phyloP scores from a whole-genome alignment of 2,888 invertebrate species.

The Vesta saturnalis region DNA sequence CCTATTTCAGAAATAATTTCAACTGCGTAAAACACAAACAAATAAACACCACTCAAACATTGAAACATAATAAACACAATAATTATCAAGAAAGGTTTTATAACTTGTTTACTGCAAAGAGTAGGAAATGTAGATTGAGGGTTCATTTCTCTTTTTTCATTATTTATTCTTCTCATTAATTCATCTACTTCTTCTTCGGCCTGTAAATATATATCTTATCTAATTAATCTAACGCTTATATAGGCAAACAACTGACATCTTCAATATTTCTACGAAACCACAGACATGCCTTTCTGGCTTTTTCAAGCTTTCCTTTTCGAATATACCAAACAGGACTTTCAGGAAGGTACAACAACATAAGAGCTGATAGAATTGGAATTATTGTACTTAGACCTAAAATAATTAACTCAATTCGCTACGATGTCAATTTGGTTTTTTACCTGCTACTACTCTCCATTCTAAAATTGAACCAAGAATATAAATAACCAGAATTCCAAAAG shows the following conservation, averaged over 20 bases:
- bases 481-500: conserved; percentile 77
- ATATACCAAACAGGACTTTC: conserved; percentile 82
- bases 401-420: background rate
- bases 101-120: conserved; percentile 69
- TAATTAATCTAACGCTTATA: background rate
- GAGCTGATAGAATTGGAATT: conserved; percentile 69
- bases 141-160: conserved; percentile 59
- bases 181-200: conserved; percentile 72
- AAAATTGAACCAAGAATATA: conserved; percentile 76
- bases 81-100: conserved; percentile 78
- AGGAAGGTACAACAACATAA: conserved; percentile 72
- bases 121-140: conserved; percentile 57
- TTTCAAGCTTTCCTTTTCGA: conserved; percentile 66
- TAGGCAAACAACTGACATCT: no score
- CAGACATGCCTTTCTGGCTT: conserved; percentile 59
- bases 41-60: conserved; percentile 78
- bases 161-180: conserved; percentile 68
- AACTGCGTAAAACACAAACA: conserved; percentile 83
- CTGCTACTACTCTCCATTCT: conserved; percentile 69
- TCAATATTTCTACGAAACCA: conserved; percentile 56
- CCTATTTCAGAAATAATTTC: conserved; percentile 72
- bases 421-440: background rate
- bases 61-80: conserved; percentile 78
- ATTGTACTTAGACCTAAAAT: conserved; percentile 69
- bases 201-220: no score